A percentile compares a stretch with the other conserved stretches of the same genome.
These are phyloP conservation scores for Eustalomyia histrio DNA, from an alignment of 2,888 invertebrate genomes.

Conservation along the genomic window DNA sequence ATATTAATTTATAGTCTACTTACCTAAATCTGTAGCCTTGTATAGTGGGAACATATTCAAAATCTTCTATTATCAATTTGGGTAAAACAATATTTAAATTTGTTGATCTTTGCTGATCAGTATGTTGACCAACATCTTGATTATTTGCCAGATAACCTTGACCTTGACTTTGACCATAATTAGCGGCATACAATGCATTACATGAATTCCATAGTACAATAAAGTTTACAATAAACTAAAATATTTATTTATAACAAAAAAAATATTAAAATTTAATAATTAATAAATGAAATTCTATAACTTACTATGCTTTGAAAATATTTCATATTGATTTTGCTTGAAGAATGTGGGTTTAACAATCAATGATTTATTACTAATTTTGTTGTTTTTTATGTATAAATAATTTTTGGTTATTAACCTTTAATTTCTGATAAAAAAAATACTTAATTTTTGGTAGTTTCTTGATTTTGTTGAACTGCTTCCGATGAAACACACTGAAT, in stretches of 20 bases:
- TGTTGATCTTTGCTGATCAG: not conserved
- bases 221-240: slow-evolving; percentile 16
- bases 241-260: not conserved
- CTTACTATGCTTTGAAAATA: slow-evolving; percentile 25
- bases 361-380: not conserved
- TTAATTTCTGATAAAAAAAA: not conserved
- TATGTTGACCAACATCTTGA: no score
- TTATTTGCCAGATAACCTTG: not conserved
- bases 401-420: not conserved
- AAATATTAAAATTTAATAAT: not conserved
- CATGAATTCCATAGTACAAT: not conserved
- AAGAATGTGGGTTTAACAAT: not conserved
- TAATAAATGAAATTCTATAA: not conserved
- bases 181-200: not conserved
- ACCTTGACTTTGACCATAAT: slow-evolving; percentile 12
- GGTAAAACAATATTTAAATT: slow-evolving; percentile 57
- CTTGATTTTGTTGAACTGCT: slow-evolving; percentile 35
- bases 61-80: slow-evolving; percentile 69
- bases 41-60: slow-evolving; percentile 71
- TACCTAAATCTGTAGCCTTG: slow-evolving; percentile 73
- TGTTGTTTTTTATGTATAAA: not conserved
- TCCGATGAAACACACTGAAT: slow-evolving; percentile 2
- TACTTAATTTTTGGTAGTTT: slow-evolving; percentile 9
- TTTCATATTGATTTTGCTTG: not conserved
- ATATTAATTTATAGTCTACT: slow-evolving; percentile 28